phyloP scores from a whole-genome alignment of 1,140 invertebrate species.

The Kradibia gibbosae region DNA sequence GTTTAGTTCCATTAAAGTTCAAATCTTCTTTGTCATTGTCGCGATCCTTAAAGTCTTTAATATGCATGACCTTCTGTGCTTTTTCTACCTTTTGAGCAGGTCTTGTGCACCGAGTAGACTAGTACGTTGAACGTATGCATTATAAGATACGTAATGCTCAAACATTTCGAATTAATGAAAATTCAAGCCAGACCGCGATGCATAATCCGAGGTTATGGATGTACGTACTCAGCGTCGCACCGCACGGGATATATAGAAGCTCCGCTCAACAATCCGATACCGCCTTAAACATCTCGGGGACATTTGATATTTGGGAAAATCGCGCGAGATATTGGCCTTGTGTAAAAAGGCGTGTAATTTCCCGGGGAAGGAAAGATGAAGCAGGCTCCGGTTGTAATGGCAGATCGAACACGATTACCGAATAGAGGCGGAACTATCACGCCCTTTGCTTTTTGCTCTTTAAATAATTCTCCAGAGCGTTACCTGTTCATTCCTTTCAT shows the following conservation, averaged over 20 bases:
- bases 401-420: slow-evolving; percentile 10
- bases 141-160: neutral
- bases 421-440: neutral
- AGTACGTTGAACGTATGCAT: neutral
- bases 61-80: neutral
- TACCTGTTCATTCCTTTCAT: neutral
- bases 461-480: slow-evolving; percentile 16
- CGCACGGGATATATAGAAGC: too few species aligned
- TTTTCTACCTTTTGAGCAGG: neutral
- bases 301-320: neutral
- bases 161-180: neutral
- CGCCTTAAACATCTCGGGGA: too few species aligned
- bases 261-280: too few species aligned
- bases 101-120: too few species aligned
- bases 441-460: slow-evolving; percentile 21
- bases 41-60: neutral
- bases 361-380: neutral
- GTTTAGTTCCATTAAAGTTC: neutral
- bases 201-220: too few species aligned
- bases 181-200: too few species aligned
- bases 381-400: neutral
- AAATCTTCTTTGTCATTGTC: neutral
- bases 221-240: too few species aligned
- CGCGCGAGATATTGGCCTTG: too few species aligned
- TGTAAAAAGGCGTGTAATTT: neutral